Percentiles rank a stretch among this genome's conserved stretches.
These are phyloP conservation scores for Gobionotothen gibberifrons DNA, from an alignment of 2,797 vertebrate genomes.

Conservation along the genomic window DNA sequence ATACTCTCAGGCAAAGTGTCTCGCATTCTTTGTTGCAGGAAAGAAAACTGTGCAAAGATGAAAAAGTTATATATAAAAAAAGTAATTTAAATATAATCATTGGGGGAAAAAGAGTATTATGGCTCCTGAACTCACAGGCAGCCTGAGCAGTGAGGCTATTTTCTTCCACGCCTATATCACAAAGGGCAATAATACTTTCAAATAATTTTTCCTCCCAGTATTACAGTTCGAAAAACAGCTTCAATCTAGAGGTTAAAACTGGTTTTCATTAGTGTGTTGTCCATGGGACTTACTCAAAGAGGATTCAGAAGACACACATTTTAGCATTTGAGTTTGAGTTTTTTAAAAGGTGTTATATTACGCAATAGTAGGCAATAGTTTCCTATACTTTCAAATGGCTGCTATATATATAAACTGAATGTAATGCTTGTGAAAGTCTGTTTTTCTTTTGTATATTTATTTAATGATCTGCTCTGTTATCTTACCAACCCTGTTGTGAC, in stretches of 20 bases:
- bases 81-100: conserved; percentile 12
- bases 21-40: background rate
- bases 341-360: background rate
- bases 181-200: conserved; percentile 24
- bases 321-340: conserved; percentile 2
- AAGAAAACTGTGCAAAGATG: background rate
- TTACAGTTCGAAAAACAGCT: conserved; percentile 1
- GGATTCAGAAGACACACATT: background rate
- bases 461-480: conserved; percentile 36
- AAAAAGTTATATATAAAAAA: conserved; percentile 8
- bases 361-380: background rate
- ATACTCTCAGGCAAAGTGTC: background rate
- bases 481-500: conserved; percentile 45
- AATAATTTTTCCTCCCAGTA: background rate
- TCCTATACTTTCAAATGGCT: background rate
- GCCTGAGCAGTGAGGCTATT: conserved; percentile 9
- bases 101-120: conserved; percentile 5
- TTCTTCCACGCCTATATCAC: conserved; percentile 44
- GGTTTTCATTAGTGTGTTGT: conserved; percentile 14
- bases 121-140: conserved; percentile 11
- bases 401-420: background rate
- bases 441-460: conserved; percentile 1
- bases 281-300: conserved; percentile 1
- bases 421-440: background rate
- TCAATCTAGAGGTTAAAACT: conserved; percentile 21